Evolutionary conservation across 2,888 invertebrate genomes (phyloP).

Genomic region (Protula sp.): DNA sequence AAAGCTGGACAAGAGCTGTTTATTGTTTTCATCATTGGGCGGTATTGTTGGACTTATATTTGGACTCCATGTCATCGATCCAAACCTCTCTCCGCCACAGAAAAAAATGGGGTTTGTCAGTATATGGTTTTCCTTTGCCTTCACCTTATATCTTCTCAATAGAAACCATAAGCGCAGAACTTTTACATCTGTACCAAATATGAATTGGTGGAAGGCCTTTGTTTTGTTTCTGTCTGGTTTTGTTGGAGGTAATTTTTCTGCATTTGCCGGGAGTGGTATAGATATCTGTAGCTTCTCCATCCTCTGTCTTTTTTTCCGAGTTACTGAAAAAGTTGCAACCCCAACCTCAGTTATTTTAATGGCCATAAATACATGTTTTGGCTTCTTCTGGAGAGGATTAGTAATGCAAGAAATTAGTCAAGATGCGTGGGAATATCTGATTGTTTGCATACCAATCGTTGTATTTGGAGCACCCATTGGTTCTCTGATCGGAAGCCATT

Average conservation of each 20-base stretch:
- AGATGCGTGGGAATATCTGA: too few relatives aligned
- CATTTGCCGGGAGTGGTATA: constrained; percentile 40
- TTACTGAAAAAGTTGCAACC: constrained; percentile 33
- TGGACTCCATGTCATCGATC: constrained; percentile 33
- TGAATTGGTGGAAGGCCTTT: constrained; percentile 27
- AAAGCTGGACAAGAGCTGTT: too few relatives aligned
- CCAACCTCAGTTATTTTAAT: constrained; percentile 41
- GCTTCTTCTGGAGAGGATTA: constrained; percentile 34
- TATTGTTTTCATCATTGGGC: too few relatives aligned
- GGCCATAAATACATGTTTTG: constrained; percentile 30
- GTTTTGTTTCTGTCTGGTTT: constrained; percentile 35
- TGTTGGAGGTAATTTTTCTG: constrained; percentile 36
- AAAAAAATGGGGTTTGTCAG: constrained; percentile 48
- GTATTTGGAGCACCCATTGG: too few relatives aligned
- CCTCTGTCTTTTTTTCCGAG: constrained; percentile 20
- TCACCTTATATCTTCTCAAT: constrained; percentile 40
- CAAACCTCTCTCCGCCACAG: constrained; percentile 27
- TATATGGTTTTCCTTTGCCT: constrained; percentile 43
- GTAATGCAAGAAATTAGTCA: constrained; percentile 9
- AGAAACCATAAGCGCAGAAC: constrained; percentile 29
- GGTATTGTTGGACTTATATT: constrained; percentile 37
- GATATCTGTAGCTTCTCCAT: constrained; percentile 39
- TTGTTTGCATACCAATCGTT: too few relatives aligned
- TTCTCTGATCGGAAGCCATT: too few relatives aligned
- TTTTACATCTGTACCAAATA: constrained; percentile 20